phyloP scores from a whole-genome alignment of 2,888 invertebrate genomes.

The Drosophila parthenogenetica region DNA sequence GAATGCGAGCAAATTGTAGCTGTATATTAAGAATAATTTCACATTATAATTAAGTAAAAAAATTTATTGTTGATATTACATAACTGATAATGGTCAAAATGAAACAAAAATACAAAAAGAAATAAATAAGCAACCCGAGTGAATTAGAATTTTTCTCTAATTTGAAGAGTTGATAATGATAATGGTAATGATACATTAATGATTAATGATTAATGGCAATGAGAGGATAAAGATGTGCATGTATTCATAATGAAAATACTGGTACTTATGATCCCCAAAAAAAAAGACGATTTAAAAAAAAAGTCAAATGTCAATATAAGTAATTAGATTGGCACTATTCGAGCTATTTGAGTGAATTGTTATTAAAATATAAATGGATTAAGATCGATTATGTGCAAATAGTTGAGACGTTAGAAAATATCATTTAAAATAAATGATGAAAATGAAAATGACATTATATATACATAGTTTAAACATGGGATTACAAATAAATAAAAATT shows the following conservation, averaged over 20 bases:
- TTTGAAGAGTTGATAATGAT: slow-evolving; percentile 60
- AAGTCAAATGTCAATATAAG: slow-evolving; percentile 66
- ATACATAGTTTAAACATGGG: slow-evolving; percentile 79
- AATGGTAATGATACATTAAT: slow-evolving; percentile 38
- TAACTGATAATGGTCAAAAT: slow-evolving; percentile 45
- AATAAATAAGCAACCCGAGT: slow-evolving; percentile 45
- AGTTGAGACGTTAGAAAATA: slow-evolving; percentile 71
- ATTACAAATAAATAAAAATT: slow-evolving; percentile 69
- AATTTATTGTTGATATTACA: slow-evolving; percentile 78
- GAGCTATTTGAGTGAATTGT: slow-evolving; percentile 80
- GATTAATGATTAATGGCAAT: slow-evolving; percentile 24
- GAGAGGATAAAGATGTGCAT: slow-evolving; percentile 34
- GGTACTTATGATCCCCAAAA: slow-evolving; percentile 71
- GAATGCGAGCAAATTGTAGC: slow-evolving; percentile 76
- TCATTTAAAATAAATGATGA: slow-evolving; percentile 69
- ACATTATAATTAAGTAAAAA: slow-evolving; percentile 74
- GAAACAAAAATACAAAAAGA: slow-evolving; percentile 42
- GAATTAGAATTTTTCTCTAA: slow-evolving; percentile 81
- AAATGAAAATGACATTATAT: slow-evolving; percentile 71
- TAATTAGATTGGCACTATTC: slow-evolving; percentile 70
- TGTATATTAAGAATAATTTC: slow-evolving; percentile 75
- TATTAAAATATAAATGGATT: slow-evolving; percentile 77
- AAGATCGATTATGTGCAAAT: slow-evolving; percentile 62
- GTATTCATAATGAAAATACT: slow-evolving; percentile 55
- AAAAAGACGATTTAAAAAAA: background rate